Percentiles rank a stretch among this genome's conserved stretches.
Evolutionary conservation across 2,113 vertebrate genomes (phyloP).

Genomic region (Austrofundulus limnaeus): DNA sequence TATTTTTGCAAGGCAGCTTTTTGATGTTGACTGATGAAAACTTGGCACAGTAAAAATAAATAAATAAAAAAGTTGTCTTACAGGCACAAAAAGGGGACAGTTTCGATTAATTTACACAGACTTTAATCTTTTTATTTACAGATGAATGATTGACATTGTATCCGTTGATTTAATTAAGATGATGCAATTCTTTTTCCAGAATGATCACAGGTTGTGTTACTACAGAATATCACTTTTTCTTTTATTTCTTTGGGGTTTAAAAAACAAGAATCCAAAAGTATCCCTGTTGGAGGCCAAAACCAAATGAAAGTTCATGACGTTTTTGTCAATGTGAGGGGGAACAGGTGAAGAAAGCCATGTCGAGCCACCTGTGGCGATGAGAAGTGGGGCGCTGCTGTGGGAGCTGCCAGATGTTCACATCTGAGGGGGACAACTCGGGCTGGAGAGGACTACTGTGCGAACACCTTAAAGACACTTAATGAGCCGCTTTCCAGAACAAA

Average conservation of each 20-base stretch:
- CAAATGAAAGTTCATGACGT: constrained; percentile 72
- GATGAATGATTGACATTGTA: constrained; percentile 81
- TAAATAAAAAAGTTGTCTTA: background rate
- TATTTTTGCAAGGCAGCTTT: background rate
- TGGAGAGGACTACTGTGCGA: constrained; percentile 30
- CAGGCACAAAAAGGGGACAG: constrained; percentile 27
- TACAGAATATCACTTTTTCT: constrained; percentile 76
- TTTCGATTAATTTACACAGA: constrained; percentile 94
- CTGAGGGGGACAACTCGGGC: background rate
- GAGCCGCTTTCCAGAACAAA: constrained; percentile 24
- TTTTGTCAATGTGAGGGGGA: constrained; percentile 52
- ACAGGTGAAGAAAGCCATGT: constrained; percentile 72
- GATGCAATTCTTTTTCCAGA: constrained; percentile 78
- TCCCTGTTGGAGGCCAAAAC: constrained; percentile 75
- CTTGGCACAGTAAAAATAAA: no score
- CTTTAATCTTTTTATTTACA: constrained; percentile 99
- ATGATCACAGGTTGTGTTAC: constrained; percentile 82
- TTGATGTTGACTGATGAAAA: background rate
- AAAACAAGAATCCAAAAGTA: constrained; percentile 86
- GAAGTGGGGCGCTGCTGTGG: constrained; percentile 14
- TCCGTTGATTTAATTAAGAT: constrained; percentile 64
- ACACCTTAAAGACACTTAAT: constrained; percentile 36
- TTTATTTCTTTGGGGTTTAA: constrained; percentile 65
- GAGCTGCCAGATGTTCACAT: constrained; percentile 12
- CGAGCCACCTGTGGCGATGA: constrained; percentile 6